Evolutionary conservation across 2,797 vertebrate genomes (phyloP).

Genomic region (Crypturellus tataupa): DNA sequence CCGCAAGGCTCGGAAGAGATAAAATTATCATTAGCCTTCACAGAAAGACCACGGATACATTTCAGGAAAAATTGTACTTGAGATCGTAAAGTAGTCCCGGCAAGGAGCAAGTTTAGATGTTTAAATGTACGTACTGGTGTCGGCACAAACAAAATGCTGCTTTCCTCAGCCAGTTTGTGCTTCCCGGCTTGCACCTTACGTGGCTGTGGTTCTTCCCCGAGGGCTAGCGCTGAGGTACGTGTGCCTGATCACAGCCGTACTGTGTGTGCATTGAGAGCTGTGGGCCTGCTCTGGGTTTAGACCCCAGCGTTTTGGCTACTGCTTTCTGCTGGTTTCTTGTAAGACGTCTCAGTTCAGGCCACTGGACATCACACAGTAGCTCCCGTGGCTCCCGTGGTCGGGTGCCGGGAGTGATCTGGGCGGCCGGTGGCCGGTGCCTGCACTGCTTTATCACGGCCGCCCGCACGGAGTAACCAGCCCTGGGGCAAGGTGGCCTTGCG

Average conservation of each 20-base stretch:
- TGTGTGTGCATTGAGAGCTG: neutral
- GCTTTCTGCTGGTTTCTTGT: neutral
- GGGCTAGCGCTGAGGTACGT: neutral
- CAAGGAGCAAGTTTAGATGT: neutral
- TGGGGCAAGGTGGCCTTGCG: neutral
- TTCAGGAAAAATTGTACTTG: neutral
- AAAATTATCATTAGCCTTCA: constrained; percentile 67
- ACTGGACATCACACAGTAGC: neutral
- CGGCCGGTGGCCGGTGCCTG: neutral
- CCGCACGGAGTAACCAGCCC: neutral
- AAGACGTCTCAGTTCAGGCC: neutral
- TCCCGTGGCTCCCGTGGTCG: neutral
- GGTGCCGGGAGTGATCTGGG: neutral
- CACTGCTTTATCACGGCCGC: fast-evolving
- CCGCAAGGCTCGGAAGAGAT: constrained; percentile 77
- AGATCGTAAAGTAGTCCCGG: neutral
- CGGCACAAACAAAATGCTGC: neutral
- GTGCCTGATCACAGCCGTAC: neutral
- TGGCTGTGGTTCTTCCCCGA: neutral
- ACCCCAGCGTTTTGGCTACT: neutral
- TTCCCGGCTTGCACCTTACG: neutral
- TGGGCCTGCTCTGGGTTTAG: neutral
- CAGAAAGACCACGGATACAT: neutral
- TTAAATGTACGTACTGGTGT: neutral
- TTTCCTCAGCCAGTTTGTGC: neutral